Conservation (phyloP, 1,140 invertebrate genomes). For the Achatina immaculata region DNA sequence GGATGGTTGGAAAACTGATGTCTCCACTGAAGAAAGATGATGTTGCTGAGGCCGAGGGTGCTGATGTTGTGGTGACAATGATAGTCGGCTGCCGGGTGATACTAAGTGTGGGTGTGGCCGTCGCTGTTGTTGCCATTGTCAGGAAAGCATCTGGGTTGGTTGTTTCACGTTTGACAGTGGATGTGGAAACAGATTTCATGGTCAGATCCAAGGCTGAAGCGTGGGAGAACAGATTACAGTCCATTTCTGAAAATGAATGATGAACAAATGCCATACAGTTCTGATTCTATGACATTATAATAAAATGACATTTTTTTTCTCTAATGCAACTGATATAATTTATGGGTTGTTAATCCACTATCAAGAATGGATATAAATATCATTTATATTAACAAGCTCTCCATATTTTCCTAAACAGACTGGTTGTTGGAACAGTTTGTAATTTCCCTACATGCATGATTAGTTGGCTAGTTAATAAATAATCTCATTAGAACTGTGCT, state of each 20-base stretch:
- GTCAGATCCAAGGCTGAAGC: constrained; percentile 52
- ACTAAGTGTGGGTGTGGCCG: constrained; percentile 30
- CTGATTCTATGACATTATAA: no score
- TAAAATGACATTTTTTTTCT: no score
- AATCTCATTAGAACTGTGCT: no score
- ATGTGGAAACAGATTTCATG: constrained; percentile 39
- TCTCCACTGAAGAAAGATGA: constrained; percentile 15
- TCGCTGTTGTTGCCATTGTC: constrained; percentile 3
- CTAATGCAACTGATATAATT: no score
- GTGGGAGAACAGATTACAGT: constrained; percentile 56
- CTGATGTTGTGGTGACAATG: constrained; percentile 53
- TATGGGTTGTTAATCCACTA: no score
- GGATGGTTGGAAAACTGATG: constrained; percentile 42
- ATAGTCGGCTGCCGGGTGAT: constrained; percentile 56
- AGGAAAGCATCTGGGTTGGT: constrained; percentile 29
- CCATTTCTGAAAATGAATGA: constrained; percentile 54
- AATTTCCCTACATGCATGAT: no score
- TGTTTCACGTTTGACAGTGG: not conserved
- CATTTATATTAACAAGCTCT: no score
- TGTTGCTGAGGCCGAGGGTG: constrained; percentile 36
- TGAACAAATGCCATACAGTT: no score
- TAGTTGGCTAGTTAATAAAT: no score
- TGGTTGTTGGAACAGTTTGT: no score
- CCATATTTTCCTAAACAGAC: no score
- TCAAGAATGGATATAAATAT: no score